Conservation (phyloP, 2,888 invertebrate genomes). For the Pachydiplax longipennis region DNA sequence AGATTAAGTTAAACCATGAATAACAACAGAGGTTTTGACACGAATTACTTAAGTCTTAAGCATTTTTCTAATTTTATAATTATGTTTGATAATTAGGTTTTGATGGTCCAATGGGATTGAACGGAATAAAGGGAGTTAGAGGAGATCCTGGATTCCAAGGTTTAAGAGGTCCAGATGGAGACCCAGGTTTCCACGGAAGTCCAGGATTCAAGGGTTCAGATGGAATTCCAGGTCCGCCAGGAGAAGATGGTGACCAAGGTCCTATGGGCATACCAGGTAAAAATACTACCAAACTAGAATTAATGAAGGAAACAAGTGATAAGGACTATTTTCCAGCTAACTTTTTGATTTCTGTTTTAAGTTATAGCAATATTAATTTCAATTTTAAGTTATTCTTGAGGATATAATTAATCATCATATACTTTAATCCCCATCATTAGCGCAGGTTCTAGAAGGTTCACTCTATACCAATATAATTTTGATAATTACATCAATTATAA, state of each 20-base stretch:
- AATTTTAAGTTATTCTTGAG: background rate
- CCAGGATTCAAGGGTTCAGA: constrained; percentile 52
- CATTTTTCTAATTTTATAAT: background rate
- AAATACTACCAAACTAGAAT: background rate
- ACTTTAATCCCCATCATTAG: too few species aligned
- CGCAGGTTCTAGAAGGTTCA: too few species aligned
- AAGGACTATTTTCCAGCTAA: background rate
- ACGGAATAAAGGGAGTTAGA: constrained; percentile 58
- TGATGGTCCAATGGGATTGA: constrained; percentile 56
- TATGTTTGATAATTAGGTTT: constrained; percentile 52
- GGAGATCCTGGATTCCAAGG: constrained; percentile 57
- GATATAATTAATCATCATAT: too few species aligned
- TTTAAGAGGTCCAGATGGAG: constrained; percentile 50
- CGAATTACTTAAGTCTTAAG: too few species aligned
- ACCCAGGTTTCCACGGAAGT: constrained; percentile 53
- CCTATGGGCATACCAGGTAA: constrained; percentile 57
- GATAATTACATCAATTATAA: too few species aligned
- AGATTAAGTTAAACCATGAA: too few species aligned
- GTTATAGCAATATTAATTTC: background rate
- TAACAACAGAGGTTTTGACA: too few species aligned
- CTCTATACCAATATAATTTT: too few species aligned
- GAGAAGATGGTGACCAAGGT: constrained; percentile 58
- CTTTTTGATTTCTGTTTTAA: background rate
- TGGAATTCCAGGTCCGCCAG: constrained; percentile 52
- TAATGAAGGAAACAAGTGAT: background rate